Evolutionary conservation across 2,888 invertebrate genomes (phyloP).

Genomic region (Trachelus troglodyta): DNA sequence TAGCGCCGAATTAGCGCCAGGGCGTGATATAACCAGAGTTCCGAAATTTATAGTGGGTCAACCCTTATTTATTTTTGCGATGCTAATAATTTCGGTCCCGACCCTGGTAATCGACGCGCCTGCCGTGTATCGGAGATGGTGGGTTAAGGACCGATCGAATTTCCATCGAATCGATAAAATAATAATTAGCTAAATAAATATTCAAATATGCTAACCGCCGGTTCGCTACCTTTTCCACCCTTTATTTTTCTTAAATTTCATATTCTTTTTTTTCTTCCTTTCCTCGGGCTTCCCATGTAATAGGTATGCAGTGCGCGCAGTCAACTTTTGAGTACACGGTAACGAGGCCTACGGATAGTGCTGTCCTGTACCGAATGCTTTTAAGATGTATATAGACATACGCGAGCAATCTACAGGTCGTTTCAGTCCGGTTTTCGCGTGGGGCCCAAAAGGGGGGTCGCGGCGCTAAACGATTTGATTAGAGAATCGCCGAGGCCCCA

Average conservation of each 20-base stretch:
- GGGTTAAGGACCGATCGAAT: constrained; percentile 9
- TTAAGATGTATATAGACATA: neutral
- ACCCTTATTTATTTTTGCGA: constrained; percentile 21
- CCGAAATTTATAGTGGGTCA: neutral
- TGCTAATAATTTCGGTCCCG: constrained; percentile 15
- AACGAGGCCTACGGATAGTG: constrained; percentile 19
- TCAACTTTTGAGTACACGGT: constrained; percentile 15
- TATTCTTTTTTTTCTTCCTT: neutral
- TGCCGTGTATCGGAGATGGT: constrained; percentile 4
- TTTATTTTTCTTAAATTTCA: neutral
- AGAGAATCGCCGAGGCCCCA: constrained; percentile 21
- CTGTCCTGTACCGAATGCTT: neutral
- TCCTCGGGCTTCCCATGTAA: constrained; percentile 6
- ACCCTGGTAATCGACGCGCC: constrained; percentile 9
- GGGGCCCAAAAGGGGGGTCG: constrained; percentile 8
- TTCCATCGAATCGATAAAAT: constrained; percentile 18
- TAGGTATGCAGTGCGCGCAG: constrained; percentile 16
- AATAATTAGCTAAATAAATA: constrained; percentile 26
- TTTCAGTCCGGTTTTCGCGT: constrained; percentile 2
- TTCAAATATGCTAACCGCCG: constrained; percentile 23
- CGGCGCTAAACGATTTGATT: constrained; percentile 25
- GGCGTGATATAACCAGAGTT: constrained; percentile 6
- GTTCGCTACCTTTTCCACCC: neutral
- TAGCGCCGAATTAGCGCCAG: constrained; percentile 6
- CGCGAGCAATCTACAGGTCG: neutral